Evolutionary conservation across 2,113 vertebrate species (phyloP).

Genomic region (Dasyurus viverrinus): DNA sequence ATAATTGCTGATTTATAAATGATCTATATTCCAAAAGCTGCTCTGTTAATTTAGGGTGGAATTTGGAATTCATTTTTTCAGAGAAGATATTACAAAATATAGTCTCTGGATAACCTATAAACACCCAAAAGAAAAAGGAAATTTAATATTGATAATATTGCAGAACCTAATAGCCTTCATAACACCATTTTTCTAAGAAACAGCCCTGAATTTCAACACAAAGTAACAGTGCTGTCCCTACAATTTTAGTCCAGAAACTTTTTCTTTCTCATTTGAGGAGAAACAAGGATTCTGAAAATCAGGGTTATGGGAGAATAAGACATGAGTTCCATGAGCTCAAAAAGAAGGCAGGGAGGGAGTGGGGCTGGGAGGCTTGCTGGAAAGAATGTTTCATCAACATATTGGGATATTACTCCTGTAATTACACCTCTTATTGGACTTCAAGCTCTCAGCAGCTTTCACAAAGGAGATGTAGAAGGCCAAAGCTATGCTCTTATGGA

Average conservation of each 20-base stretch:
- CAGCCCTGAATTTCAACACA: constrained; percentile 45
- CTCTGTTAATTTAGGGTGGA: background rate
- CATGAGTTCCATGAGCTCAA: background rate
- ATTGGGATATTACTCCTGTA: background rate
- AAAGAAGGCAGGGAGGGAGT: background rate
- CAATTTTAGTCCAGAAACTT: background rate
- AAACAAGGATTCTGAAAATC: background rate
- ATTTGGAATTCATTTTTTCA: constrained; percentile 18
- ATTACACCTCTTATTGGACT: background rate
- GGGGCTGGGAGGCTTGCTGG: background rate
- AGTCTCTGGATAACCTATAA: background rate
- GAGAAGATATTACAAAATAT: background rate
- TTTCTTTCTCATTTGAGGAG: background rate
- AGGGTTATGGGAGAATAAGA: background rate
- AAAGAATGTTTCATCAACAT: background rate
- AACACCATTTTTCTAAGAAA: constrained; percentile 25
- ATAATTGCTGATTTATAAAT: background rate
- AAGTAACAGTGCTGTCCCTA: background rate
- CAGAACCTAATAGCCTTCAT: constrained; percentile 58
- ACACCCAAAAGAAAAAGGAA: background rate
- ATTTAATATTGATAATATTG: constrained; percentile 18
- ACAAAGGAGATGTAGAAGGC: background rate
- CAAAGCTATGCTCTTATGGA: background rate
- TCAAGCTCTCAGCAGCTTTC: background rate
- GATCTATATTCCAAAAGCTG: constrained; percentile 1